phyloP scores from a whole-genome alignment of 2,113 vertebrate genomes.

The Antechinus stuartii region DNA sequence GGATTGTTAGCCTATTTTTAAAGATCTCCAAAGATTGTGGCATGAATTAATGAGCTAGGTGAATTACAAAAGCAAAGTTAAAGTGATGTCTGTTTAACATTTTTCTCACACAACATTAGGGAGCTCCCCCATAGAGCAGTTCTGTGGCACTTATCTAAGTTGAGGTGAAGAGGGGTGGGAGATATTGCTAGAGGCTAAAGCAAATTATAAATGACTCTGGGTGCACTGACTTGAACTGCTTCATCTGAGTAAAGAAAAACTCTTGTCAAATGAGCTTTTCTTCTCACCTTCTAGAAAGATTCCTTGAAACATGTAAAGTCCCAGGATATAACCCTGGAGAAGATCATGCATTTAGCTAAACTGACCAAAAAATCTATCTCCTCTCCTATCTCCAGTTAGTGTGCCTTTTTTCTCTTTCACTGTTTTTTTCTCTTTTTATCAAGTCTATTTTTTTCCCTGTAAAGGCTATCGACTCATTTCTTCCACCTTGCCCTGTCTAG shows the following conservation, averaged over 20 bases:
- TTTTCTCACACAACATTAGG: too few relatives aligned
- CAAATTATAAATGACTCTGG: not conserved
- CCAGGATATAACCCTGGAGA: not conserved
- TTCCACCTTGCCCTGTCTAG: slow-evolving; percentile 19
- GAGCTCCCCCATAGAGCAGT: not conserved
- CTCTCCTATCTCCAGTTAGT: slow-evolving; percentile 57
- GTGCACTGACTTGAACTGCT: not conserved
- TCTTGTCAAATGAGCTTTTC: not conserved
- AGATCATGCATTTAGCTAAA: rapidly evolving
- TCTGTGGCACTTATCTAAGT: not conserved
- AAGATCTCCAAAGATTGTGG: not conserved
- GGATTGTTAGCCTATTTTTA: not conserved
- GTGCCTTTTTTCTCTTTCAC: not conserved
- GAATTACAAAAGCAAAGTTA: not conserved
- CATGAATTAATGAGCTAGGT: rapidly evolving
- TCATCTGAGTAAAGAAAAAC: not conserved
- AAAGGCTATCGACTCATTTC: slow-evolving; percentile 21
- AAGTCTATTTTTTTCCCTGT: not conserved
- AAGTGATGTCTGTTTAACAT: not conserved
- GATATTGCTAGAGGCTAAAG: slow-evolving; percentile 39
- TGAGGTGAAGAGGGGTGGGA: slow-evolving; percentile 28
- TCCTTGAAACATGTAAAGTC: not conserved
- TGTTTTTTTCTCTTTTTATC: not conserved
- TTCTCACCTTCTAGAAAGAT: not conserved
- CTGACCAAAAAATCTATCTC: not conserved